Evolutionary conservation across 37 sponge, comb jelly and placozoan genomes (phyloP).

Genomic region (Bolinopsis microptera): DNA sequence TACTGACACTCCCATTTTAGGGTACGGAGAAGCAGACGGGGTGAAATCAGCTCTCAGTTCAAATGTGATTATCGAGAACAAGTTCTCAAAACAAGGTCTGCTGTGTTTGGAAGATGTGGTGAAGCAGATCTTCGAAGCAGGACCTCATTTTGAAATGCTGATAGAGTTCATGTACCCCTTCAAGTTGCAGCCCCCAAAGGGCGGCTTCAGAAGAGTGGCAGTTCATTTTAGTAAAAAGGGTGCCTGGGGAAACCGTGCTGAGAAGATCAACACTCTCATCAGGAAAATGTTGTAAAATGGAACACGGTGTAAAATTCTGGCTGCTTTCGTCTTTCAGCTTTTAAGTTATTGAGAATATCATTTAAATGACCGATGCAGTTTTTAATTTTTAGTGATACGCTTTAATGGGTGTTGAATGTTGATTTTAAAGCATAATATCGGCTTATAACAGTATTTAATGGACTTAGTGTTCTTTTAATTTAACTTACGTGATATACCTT

Average conservation of each 20-base stretch:
- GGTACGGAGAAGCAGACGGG: constrained; percentile 1
- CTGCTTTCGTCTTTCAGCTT: background rate
- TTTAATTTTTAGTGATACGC: background rate
- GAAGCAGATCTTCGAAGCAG: constrained; percentile 21
- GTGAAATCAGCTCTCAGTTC: constrained; percentile 23
- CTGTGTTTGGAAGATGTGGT: constrained; percentile 49
- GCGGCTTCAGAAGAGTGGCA: constrained; percentile 57
- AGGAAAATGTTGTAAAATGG: constrained; percentile 58
- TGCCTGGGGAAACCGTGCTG: constrained; percentile 53
- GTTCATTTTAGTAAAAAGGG: constrained; percentile 21
- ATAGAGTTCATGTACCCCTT: constrained; percentile 40
- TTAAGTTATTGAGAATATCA: background rate
- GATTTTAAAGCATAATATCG: background rate
- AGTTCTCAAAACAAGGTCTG: constrained; percentile 29
- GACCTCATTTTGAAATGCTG: constrained; percentile 13
- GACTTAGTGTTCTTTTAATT: too few species aligned
- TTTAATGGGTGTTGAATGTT: background rate
- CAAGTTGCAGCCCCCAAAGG: constrained; percentile 46
- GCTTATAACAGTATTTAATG: too few species aligned
- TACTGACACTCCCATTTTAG: too few species aligned
- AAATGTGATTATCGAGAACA: constrained; percentile 42
- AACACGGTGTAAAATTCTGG: background rate
- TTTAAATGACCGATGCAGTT: background rate
- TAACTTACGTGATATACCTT: too few species aligned
- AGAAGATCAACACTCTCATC: constrained; percentile 62